Evolutionary conservation across 1,140 invertebrate genomes (phyloP), one percentile per base, ranked within the genome.

Genomic region (Solenopsis fugax): DNA sequence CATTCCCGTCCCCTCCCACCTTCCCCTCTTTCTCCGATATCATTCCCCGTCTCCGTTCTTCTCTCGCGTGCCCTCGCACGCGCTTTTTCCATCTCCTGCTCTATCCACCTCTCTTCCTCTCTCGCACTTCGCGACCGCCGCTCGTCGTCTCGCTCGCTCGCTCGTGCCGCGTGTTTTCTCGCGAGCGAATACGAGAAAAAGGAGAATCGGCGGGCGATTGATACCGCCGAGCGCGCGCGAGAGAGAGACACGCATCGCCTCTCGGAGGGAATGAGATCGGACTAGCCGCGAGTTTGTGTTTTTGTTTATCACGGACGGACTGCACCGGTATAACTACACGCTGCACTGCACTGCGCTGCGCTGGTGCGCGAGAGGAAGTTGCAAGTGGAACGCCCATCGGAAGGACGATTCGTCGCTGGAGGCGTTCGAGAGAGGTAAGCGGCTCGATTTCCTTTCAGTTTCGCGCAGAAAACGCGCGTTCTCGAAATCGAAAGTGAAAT

Each of bases 241-340:
- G 50, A 52, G 60, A n/a, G 13, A 69, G 81, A 81, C 21, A 75
- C 67, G 37, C 60, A 37, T 7, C 76, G 16, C 13, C n/a, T 62
- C 24, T 41, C 41, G 62, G 75, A 69, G 65, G 21, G 54, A 88
- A 72, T 6, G 48, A 82, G 73, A 76, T 81, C 82, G 87, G 56
- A 84, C 76, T 37, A 89, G 85, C 69, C 80, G 88, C 54, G 85
- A 89, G 88, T 87, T 75, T 89, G 85, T 90, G 85, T 87, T 89
- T 90, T 90, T 90, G 85, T 90, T 89, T 89, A 90, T 89, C 69
- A 86, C 67, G 85, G 45, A 72, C 72, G 71, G 72, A 84, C 85
- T 84, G 85, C 50, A 67, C 62, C 80, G 77, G 72, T 73, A 48
- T 48, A 75, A 87, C 77, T 73, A 4, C 34, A 69, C 69, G 12